A percentile compares a stretch with the other conserved stretches of the same genome.
phyloP scores from a whole-genome alignment of 53 echinoderm and acorn worm species.

The Paelopatides confundens region DNA sequence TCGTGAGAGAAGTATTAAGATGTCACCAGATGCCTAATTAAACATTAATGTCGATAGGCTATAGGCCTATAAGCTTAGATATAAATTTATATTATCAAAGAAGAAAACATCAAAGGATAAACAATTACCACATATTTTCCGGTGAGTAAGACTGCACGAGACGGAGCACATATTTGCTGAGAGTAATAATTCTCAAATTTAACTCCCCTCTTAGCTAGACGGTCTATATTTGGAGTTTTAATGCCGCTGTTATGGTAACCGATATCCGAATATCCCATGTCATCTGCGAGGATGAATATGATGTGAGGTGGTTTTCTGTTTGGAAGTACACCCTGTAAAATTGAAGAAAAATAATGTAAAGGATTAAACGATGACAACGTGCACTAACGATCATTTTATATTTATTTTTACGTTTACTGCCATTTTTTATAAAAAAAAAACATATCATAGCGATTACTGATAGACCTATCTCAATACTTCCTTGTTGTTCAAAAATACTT shows the following conservation, averaged over 20 bases:
- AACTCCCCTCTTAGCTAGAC: conserved; percentile 36
- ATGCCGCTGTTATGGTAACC: conserved; percentile 62
- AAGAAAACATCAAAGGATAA: not conserved
- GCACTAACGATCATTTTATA: too few relatives aligned
- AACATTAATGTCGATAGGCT: too few relatives aligned
- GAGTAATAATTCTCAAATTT: conserved; percentile 57
- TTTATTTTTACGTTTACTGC: too few relatives aligned
- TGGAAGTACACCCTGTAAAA: not conserved
- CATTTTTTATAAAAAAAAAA: too few relatives aligned
- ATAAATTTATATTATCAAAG: not conserved
- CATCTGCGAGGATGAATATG: conserved; percentile 48
- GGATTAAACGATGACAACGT: too few relatives aligned
- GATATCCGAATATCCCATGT: conserved; percentile 50
- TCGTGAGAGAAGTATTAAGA: too few relatives aligned
- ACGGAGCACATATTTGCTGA: conserved; percentile 51
- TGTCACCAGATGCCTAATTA: too few relatives aligned
- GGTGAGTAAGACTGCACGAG: conserved; percentile 42
- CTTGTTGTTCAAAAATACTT: too few relatives aligned
- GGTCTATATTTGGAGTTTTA: conserved; percentile 51
- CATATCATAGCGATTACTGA: too few relatives aligned
- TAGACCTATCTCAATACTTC: too few relatives aligned
- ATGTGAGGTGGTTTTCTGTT: conserved; percentile 13
- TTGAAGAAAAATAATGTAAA: too few relatives aligned
- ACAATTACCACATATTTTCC: conserved; percentile 52
- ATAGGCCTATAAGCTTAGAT: too few relatives aligned